These are phyloP conservation scores for Micrasema minimum DNA, from an alignment of 1,140 invertebrate species.

Conservation along the genomic window DNA sequence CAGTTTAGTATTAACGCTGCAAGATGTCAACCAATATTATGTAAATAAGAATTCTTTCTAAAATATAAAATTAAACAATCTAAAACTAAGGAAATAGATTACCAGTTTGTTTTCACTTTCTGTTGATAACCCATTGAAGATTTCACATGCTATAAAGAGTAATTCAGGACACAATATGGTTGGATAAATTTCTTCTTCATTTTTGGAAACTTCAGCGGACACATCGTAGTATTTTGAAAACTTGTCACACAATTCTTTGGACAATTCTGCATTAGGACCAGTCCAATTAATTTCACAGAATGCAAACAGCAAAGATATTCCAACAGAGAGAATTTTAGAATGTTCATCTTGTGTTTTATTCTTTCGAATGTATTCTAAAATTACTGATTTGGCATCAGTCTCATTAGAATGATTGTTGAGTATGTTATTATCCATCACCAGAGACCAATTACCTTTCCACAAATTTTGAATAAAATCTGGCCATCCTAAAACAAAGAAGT, in stretches of 20 bases:
- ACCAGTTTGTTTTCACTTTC: slow-evolving; percentile 57
- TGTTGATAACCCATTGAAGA: slow-evolving; percentile 68
- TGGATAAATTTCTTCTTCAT: slow-evolving; percentile 73
- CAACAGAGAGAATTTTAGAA: slow-evolving; percentile 61
- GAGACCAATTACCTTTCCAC: slow-evolving; percentile 57
- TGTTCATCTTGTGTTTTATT: slow-evolving; percentile 48
- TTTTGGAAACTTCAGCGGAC: slow-evolving; percentile 62
- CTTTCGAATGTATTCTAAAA: slow-evolving; percentile 54
- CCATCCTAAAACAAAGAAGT: slow-evolving; percentile 36
- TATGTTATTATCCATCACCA: slow-evolving; percentile 53
- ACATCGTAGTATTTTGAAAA: slow-evolving; percentile 62
- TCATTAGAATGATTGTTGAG: slow-evolving; percentile 56
- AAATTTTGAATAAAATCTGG: slow-evolving; percentile 54
- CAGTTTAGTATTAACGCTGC: too few relatives aligned
- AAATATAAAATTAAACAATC: too few relatives aligned
- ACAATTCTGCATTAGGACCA: slow-evolving; percentile 70
- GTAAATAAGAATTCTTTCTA: too few relatives aligned
- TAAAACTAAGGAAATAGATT: neutral
- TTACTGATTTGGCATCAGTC: slow-evolving; percentile 52
- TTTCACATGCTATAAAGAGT: slow-evolving; percentile 73
- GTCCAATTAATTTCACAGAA: slow-evolving; percentile 88
- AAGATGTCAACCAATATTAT: too few relatives aligned
- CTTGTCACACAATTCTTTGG: slow-evolving; percentile 58
- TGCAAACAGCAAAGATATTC: slow-evolving; percentile 71
- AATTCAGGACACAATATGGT: slow-evolving; percentile 74